Conservation (phyloP, 2,888 invertebrate genomes). For the Lucinisca nassula region DNA sequence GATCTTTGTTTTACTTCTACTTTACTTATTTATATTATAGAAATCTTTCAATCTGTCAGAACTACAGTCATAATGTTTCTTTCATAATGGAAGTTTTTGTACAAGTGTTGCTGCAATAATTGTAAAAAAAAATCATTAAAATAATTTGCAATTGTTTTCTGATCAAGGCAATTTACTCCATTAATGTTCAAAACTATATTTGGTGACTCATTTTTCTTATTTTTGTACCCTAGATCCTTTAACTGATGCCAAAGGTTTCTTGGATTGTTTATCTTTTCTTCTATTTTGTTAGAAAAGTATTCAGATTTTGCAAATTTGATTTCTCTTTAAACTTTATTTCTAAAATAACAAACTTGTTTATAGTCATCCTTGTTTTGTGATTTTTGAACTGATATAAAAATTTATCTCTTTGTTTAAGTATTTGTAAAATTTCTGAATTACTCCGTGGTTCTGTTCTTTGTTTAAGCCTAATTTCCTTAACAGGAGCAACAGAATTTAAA, state of each 20-base stretch:
- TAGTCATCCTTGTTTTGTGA: background rate
- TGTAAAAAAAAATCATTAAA: conserved; percentile 20
- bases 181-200: conserved; percentile 15
- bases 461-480: conserved; percentile 8
- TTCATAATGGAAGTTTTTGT: background rate
- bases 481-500: conserved; percentile 1
- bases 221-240: background rate
- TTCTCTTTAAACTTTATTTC: conserved; percentile 11
- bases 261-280: background rate
- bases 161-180: background rate
- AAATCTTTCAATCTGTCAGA: background rate
- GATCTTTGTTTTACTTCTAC: too few relatives aligned
- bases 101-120: background rate
- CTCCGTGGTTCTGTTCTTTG: conserved; percentile 20
- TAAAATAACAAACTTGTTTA: background rate
- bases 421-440: background rate
- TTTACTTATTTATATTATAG: too few relatives aligned
- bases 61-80: background rate
- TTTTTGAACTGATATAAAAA: conserved; percentile 1
- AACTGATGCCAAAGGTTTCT: background rate
- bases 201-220: background rate
- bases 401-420: background rate
- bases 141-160: background rate
- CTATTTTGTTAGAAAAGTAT: background rate
- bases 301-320: background rate